Evolutionary conservation across 2,888 invertebrate genomes (phyloP).

Genomic region (Ophraella communa): DNA sequence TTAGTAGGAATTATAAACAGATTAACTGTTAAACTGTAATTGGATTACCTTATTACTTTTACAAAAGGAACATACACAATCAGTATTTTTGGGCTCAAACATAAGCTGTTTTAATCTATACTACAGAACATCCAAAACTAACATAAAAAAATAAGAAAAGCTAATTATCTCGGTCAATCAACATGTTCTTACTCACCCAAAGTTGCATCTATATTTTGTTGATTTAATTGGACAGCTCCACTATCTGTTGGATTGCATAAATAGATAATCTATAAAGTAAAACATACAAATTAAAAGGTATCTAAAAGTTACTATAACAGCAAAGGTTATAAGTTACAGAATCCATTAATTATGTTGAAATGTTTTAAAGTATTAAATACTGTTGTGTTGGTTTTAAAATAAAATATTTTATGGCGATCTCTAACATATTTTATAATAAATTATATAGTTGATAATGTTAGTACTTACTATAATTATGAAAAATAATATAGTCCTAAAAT

Average conservation of each 20-base stretch:
- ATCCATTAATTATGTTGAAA: neutral
- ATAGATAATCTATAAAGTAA: slow-evolving; percentile 60
- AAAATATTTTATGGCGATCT: neutral
- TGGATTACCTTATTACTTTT: no score
- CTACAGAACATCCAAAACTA: no score
- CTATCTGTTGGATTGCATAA: slow-evolving; percentile 78
- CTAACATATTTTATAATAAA: neutral
- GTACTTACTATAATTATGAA: slow-evolving; percentile 18
- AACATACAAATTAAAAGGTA: neutral
- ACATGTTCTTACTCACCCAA: slow-evolving; percentile 69
- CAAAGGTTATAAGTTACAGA: no score
- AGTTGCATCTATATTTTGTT: slow-evolving; percentile 82
- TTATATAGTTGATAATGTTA: neutral
- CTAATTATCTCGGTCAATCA: neutral
- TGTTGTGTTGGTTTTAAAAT: neutral
- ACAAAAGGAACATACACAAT: no score
- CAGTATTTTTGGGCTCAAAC: no score
- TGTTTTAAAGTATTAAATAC: neutral
- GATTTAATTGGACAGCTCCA: slow-evolving; percentile 81
- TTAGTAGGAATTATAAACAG: no score
- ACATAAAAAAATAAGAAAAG: neutral
- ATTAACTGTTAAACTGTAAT: no score
- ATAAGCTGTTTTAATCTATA: no score
- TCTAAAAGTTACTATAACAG: no score
- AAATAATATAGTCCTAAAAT: slow-evolving; percentile 13